Evolutionary conservation across 2,888 invertebrate genomes (phyloP).

Genomic region (Epinotia nisella): DNA sequence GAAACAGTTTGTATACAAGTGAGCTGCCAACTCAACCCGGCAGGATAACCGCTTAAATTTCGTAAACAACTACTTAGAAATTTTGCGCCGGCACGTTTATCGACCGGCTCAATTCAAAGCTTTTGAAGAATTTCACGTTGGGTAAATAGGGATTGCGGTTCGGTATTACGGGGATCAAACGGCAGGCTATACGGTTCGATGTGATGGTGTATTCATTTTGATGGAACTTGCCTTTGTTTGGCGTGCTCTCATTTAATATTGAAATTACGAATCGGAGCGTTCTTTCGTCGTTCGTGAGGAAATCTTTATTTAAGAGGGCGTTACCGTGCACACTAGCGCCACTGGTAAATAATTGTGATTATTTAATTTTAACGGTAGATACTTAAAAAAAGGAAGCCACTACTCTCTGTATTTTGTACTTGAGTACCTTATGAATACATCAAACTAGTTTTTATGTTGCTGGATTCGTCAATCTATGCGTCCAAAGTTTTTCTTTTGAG

Average conservation of each 20-base stretch:
- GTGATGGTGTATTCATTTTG: conserved; percentile 19
- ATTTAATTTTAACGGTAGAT: too few relatives aligned
- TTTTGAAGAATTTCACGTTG: conserved; percentile 27
- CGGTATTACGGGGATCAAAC: conserved; percentile 14
- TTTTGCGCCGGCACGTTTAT: conserved; percentile 37
- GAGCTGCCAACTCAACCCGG: conserved; percentile 37
- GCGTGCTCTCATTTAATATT: conserved; percentile 21
- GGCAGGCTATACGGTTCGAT: conserved; percentile 8
- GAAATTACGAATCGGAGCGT: conserved; percentile 22
- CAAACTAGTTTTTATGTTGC: too few relatives aligned
- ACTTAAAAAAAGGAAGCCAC: too few relatives aligned
- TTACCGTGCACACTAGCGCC: too few relatives aligned
- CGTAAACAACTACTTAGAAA: conserved; percentile 40
- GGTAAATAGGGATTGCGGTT: conserved; percentile 30
- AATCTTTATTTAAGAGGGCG: too few relatives aligned
- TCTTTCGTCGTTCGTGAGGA: not conserved
- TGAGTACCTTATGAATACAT: too few relatives aligned
- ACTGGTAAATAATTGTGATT: too few relatives aligned
- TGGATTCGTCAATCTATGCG: too few relatives aligned
- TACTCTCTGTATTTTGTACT: too few relatives aligned
- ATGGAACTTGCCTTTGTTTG: conserved; percentile 27
- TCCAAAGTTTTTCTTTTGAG: too few relatives aligned
- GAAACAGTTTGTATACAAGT: conserved; percentile 27
- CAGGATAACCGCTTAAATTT: conserved; percentile 38
- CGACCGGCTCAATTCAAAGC: conserved; percentile 30